A percentile compares a stretch with the other conserved stretches of the same genome.
Evolutionary conservation across 2,888 invertebrate species (phyloP).

Genomic region (Ichneumoninae sp.): DNA sequence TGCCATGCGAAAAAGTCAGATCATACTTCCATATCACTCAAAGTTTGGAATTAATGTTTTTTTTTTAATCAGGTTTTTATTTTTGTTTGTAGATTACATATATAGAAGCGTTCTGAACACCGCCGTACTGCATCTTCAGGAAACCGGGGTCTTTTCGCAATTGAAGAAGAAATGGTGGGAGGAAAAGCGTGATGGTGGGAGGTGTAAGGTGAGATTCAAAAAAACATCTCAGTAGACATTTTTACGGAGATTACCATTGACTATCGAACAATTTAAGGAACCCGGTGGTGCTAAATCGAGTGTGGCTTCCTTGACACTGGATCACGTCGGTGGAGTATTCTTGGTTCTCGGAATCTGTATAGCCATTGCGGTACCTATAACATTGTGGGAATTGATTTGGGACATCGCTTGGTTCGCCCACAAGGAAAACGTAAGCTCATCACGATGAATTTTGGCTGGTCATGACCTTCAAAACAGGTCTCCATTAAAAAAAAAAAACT

Average conservation of each 20-base stretch:
- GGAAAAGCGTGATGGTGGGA: slow-evolving; percentile 88
- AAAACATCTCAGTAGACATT: background rate
- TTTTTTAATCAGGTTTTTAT: slow-evolving; percentile 52
- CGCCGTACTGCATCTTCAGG: slow-evolving; percentile 90
- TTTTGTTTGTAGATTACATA: slow-evolving; percentile 84
- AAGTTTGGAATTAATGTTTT: background rate
- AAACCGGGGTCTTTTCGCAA: slow-evolving; percentile 89
- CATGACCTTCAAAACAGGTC: background rate
- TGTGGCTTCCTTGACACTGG: slow-evolving; percentile 88
- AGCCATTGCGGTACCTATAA: slow-evolving; percentile 87
- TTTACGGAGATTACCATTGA: background rate
- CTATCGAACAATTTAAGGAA: background rate
- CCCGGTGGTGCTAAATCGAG: slow-evolving; percentile 82
- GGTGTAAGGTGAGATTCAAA: slow-evolving; percentile 85
- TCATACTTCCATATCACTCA: background rate
- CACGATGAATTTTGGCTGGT: background rate
- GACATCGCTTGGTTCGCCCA: slow-evolving; percentile 85
- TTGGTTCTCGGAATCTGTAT: slow-evolving; percentile 90
- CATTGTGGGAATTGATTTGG: slow-evolving; percentile 89
- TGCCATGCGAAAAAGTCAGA: slow-evolving; percentile 91
- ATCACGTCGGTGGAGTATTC: slow-evolving; percentile 94
- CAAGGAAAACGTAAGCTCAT: slow-evolving; percentile 84
- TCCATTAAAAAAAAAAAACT: background rate
- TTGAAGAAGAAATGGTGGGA: slow-evolving; percentile 93
- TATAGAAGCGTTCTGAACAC: slow-evolving; percentile 89